These are phyloP conservation scores for Lasioglossum figueresi DNA, from an alignment of 2,888 invertebrate species.

Conservation along the genomic window DNA sequence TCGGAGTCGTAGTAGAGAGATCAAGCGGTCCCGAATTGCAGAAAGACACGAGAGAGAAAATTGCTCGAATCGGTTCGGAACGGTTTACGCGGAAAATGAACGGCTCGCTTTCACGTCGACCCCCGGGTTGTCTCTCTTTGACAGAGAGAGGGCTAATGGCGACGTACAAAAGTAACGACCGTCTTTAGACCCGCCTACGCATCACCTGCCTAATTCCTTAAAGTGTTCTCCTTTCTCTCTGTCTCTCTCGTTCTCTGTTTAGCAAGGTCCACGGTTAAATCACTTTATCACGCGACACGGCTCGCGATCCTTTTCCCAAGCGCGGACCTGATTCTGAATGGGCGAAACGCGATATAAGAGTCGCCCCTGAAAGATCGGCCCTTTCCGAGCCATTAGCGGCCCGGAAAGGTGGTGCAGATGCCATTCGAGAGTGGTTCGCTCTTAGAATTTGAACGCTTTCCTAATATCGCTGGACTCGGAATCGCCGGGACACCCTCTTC, in stretches of 20 bases:
- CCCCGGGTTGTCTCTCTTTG: not conserved
- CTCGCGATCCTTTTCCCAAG: not conserved
- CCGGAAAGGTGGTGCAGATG: not conserved
- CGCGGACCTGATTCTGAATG: conserved; percentile 6
- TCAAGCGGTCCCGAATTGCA: not conserved
- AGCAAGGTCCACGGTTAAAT: conserved; percentile 14
- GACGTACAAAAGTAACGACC: conserved; percentile 42
- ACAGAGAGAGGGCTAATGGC: conserved; percentile 22
- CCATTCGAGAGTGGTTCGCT: not conserved
- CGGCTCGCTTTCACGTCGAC: conserved; percentile 16
- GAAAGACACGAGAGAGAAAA: not conserved
- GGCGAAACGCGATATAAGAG: conserved; percentile 19
- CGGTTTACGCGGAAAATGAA: conserved; percentile 19
- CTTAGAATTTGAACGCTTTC: conserved; percentile 3
- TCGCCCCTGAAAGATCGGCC: conserved; percentile 7
- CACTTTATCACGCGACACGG: conserved; percentile 28
- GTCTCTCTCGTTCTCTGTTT: not conserved
- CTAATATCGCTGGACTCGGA: not conserved
- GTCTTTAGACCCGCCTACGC: conserved; percentile 40
- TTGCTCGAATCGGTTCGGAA: not conserved
- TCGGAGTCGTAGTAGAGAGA: not conserved
- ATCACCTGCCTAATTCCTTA: conserved; percentile 40
- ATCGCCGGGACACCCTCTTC: not conserved
- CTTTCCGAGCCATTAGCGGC: conserved; percentile 9
- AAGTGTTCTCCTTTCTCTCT: conserved; percentile 26